phyloP scores from a whole-genome alignment of 2,888 invertebrate species.

The Aspidapion aeneum region DNA sequence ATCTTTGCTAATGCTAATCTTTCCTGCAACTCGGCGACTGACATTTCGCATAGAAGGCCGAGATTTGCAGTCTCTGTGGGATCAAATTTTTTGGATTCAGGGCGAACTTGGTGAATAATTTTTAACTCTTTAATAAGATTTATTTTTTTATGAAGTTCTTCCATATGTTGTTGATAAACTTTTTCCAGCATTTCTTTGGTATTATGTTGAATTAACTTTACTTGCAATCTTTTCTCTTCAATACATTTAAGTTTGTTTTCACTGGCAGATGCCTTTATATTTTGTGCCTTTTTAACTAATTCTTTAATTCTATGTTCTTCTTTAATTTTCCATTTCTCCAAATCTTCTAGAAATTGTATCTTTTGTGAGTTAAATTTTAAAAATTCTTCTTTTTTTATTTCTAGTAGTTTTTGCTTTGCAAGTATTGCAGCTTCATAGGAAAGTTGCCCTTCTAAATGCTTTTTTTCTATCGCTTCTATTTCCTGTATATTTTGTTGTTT shows the following conservation, averaged over 20 bases:
- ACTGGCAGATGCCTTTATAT: slow-evolving; percentile 50
- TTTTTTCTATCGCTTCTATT: slow-evolving; percentile 54
- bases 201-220: slow-evolving; percentile 51
- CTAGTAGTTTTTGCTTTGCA: slow-evolving; percentile 52
- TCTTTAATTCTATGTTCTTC: slow-evolving; percentile 52
- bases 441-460: slow-evolving; percentile 56
- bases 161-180: slow-evolving; percentile 39
- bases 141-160: slow-evolving; percentile 43
- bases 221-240: slow-evolving; percentile 53
- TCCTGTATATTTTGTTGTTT: slow-evolving; percentile 51
- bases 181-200: slow-evolving; percentile 43
- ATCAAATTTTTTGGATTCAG: slow-evolving; percentile 51
- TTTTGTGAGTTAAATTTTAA: slow-evolving; percentile 52
- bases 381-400: slow-evolving; percentile 52
- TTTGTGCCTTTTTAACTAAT: slow-evolving; percentile 49
- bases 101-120: slow-evolving; percentile 41
- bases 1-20: slow-evolving; percentile 52
- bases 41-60: slow-evolving; percentile 63
- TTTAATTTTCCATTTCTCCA: slow-evolving; percentile 51
- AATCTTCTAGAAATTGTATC: slow-evolving; percentile 49
- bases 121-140: slow-evolving; percentile 47
- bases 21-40: slow-evolving; percentile 59
- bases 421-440: slow-evolving; percentile 58
- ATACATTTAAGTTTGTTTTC: slow-evolving; percentile 53
- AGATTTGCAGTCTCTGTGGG: slow-evolving; percentile 56